A percentile compares a stretch with the other conserved stretches of the same genome.
Evolutionary conservation across 2,797 vertebrate genomes (phyloP).

Genomic region (Glyptemys insculpta): DNA sequence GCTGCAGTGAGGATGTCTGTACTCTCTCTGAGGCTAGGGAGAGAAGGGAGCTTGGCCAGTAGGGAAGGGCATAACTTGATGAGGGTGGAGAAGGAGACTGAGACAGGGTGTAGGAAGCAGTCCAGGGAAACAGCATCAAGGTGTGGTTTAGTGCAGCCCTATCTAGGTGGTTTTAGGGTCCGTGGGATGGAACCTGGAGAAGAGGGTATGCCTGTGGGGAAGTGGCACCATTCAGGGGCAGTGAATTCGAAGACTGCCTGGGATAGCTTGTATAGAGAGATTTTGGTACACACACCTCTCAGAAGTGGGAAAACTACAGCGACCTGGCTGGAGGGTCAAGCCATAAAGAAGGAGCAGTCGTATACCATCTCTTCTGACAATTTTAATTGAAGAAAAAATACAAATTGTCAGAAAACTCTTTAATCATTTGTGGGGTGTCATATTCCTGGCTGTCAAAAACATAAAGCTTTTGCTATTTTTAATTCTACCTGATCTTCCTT

Average conservation of each 20-base stretch:
- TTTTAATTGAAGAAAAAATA: neutral
- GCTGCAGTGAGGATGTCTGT: neutral
- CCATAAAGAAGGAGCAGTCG: neutral
- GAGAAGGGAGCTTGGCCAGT: neutral
- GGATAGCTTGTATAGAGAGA: neutral
- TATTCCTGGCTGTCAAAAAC: accelerated
- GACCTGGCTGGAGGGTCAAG: neutral
- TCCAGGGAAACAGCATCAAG: neutral
- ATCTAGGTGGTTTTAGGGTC: neutral
- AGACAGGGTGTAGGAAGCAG: neutral
- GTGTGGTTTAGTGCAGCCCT: neutral
- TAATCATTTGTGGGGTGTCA: neutral
- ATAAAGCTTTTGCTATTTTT: neutral
- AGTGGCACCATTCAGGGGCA: neutral
- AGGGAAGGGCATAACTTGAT: neutral
- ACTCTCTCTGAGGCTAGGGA: neutral
- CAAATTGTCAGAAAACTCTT: neutral
- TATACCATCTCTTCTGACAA: too few relatives aligned
- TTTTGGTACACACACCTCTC: neutral
- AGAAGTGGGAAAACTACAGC: neutral
- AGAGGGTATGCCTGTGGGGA: neutral
- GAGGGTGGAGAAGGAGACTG: neutral
- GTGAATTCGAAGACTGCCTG: neutral
- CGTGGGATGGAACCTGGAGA: neutral
- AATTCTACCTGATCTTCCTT: neutral